Evolutionary conservation across 2,113 vertebrate genomes (phyloP).

Genomic region (Takifugu flavidus): DNA sequence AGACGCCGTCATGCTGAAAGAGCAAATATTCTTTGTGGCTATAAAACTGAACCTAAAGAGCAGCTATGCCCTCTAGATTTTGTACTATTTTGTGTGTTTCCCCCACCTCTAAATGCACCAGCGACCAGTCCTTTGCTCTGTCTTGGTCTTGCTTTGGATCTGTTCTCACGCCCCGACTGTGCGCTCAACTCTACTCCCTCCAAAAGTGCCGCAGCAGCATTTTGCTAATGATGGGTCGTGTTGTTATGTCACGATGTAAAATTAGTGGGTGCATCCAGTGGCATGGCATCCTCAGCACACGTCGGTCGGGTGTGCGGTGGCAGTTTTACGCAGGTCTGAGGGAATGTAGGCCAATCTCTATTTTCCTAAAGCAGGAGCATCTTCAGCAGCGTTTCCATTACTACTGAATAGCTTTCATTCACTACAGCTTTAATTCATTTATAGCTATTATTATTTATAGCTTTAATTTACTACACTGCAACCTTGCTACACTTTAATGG

Average conservation of each 20-base stretch:
- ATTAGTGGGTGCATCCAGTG: constrained; percentile 44
- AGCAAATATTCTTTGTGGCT: constrained; percentile 31
- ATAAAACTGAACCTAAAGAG: constrained; percentile 32
- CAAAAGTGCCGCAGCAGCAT: constrained; percentile 38
- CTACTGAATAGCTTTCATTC: neutral
- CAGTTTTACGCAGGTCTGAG: constrained; percentile 44
- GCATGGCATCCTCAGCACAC: constrained; percentile 35
- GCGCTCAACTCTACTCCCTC: neutral
- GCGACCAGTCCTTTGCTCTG: neutral
- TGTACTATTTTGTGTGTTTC: constrained; percentile 10
- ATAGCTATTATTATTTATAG: neutral
- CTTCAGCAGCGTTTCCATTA: neutral
- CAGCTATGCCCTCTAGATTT: constrained; percentile 34
- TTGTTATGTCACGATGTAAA: constrained; percentile 41
- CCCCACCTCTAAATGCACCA: neutral
- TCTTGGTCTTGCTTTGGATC: constrained; percentile 5
- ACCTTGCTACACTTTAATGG: too few species aligned
- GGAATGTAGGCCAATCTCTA: constrained; percentile 40
- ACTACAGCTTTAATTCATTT: neutral
- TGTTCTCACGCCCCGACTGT: neutral
- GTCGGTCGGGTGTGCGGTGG: constrained; percentile 35
- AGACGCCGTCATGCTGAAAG: constrained; percentile 27
- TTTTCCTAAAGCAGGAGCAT: neutral
- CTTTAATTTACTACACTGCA: neutral
- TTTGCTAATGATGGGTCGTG: constrained; percentile 52